Conservation (phyloP, 2,797 vertebrate genomes). For the Loris lydekkerianus region DNA sequence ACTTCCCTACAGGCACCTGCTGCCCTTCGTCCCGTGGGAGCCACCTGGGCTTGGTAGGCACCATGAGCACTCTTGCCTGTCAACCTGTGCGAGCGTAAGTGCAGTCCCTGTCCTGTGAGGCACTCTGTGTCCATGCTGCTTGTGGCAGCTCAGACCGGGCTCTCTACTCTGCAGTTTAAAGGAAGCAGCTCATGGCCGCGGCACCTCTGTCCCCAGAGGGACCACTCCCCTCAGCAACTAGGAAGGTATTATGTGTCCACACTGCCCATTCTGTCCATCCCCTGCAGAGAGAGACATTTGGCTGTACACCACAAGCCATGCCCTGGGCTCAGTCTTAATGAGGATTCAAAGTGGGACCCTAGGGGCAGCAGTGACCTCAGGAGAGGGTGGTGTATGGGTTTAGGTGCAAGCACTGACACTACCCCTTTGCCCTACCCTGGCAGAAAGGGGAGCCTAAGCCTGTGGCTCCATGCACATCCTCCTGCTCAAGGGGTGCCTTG, state of each 20-base stretch:
- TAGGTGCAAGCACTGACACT: not conserved
- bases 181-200: not conserved
- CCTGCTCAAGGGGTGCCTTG: not conserved
- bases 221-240: not conserved
- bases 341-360: not conserved
- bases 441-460: not conserved
- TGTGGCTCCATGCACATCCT: too few relatives aligned
- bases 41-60: not conserved
- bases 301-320: not conserved
- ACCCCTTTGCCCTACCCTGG: not conserved
- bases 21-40: not conserved
- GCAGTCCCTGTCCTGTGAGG: not conserved
- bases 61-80: not conserved
- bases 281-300: not conserved
- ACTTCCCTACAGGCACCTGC: not conserved
- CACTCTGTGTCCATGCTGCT: fast-evolving
- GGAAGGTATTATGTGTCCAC: not conserved
- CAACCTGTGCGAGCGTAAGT: too few relatives aligned
- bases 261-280: not conserved
- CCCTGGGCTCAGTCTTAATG: not conserved
- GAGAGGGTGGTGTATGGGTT: not conserved
- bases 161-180: not conserved
- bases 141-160: not conserved
- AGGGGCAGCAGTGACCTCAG: not conserved
- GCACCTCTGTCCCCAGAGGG: too few relatives aligned